Evolutionary conservation across 1,140 invertebrate species (phyloP).

Genomic region (Orussus abietinus): DNA sequence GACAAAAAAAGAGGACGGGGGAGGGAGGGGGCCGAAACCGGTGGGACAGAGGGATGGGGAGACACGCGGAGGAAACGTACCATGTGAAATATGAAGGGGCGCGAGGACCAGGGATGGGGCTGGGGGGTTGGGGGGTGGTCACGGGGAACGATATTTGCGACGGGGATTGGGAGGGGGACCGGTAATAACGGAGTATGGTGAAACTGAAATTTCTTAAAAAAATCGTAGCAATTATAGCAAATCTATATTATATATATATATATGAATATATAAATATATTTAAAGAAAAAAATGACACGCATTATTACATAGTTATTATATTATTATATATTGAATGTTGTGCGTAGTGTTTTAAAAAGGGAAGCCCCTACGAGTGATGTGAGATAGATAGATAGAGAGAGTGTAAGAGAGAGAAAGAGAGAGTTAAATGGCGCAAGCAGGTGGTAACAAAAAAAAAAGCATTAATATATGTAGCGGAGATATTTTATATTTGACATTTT

Average conservation of each 20-base stretch:
- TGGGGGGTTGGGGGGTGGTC: background rate
- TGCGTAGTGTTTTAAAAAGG: conserved; percentile 40
- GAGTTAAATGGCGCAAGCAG: conserved; percentile 12
- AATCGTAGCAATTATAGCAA: conserved; percentile 17
- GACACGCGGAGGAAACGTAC: background rate
- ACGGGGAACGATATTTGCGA: conserved; percentile 2
- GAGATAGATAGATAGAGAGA: conserved; percentile 14
- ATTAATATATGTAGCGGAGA: conserved; percentile 40
- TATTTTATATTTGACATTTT: conserved; percentile 46
- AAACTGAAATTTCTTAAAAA: conserved; percentile 18
- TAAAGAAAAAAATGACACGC: conserved; percentile 28
- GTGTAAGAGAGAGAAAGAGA: conserved; percentile 22
- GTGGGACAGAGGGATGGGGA: conserved; percentile 7
- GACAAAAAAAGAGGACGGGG: background rate
- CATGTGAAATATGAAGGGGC: conserved; percentile 16
- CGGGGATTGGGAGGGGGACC: conserved; percentile 5
- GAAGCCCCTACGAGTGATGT: conserved; percentile 11
- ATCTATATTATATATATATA: conserved; percentile 32
- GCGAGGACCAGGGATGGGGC: conserved; percentile 11
- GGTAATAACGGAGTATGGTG: conserved; percentile 19
- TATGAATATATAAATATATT: conserved; percentile 11
- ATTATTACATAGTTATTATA: conserved; percentile 40
- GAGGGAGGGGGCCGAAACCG: conserved; percentile 6
- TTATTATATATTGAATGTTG: conserved; percentile 47
- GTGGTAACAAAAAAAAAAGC: conserved; percentile 9